A percentile compares a stretch with the other conserved stretches of the same genome.
These are phyloP conservation scores for Alexandromys fortis DNA, from an alignment of 2,113 vertebrate genomes.

Conservation along the genomic window DNA sequence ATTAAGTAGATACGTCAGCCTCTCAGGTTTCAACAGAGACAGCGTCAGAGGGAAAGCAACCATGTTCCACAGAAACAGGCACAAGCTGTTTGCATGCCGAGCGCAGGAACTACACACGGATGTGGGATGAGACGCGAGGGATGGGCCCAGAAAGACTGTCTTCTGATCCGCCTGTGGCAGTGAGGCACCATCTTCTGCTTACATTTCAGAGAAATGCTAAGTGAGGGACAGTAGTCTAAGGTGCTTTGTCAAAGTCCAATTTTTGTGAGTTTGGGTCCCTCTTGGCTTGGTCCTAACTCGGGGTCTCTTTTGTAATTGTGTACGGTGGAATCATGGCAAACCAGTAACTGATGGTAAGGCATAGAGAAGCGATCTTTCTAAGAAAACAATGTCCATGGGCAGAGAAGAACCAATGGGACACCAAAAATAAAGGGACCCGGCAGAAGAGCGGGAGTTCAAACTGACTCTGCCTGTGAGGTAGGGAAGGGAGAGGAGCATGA, in stretches of 20 bases:
- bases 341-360: background rate
- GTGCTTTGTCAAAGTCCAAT: background rate
- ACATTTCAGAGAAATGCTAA: conserved; percentile 48
- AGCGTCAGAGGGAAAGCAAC: conserved; percentile 70
- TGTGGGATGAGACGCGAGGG: conserved; percentile 7
- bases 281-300: background rate
- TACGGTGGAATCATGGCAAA: background rate
- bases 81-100: conserved; percentile 47
- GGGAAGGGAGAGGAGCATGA: background rate
- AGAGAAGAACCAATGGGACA: background rate
- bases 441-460: background rate
- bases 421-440: background rate
- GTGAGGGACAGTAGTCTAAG: background rate
- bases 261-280: conserved; percentile 39
- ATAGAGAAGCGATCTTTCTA: background rate
- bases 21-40: conserved; percentile 57
- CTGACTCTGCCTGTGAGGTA: background rate
- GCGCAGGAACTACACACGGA: background rate
- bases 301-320: background rate
- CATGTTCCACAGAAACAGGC: conserved; percentile 57
- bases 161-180: conserved; percentile 1
- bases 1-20: conserved; percentile 72
- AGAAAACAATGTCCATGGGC: background rate
- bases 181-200: conserved; percentile 29
- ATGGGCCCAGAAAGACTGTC: conserved; percentile 35